Percentiles rank a stretch among this genome's conserved stretches.
These are phyloP conservation scores for Drosophila kurseongensis DNA, from an alignment of 1,140 invertebrate species.

Conservation along the genomic window DNA sequence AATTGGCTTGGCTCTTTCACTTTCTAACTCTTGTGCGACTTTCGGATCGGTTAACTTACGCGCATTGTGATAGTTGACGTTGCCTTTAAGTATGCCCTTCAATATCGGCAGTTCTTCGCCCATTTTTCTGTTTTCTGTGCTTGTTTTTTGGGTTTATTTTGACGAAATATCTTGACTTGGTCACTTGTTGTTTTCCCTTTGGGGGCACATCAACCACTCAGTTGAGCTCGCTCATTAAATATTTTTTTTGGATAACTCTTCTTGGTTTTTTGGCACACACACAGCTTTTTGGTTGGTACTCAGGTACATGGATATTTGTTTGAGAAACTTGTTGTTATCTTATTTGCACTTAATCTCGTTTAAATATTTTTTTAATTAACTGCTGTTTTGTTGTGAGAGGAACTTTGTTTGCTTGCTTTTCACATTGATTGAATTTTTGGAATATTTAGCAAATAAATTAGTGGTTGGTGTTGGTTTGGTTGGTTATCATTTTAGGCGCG, in stretches of 20 bases:
- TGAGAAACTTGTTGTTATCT: constrained; percentile 11
- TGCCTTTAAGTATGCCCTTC: constrained; percentile 94
- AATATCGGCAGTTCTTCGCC: constrained; percentile 94
- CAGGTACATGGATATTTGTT: constrained; percentile 39
- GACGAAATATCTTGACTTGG: constrained; percentile 29
- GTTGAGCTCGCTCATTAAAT: constrained; percentile 39
- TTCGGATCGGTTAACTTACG: constrained; percentile 88
- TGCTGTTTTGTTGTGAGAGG: constrained; percentile 56
- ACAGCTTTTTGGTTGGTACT: constrained; percentile 45
- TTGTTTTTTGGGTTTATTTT: constrained; percentile 24
- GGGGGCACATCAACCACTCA: constrained; percentile 44
- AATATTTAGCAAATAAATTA: constrained; percentile 44
- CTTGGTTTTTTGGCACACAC: constrained; percentile 35
- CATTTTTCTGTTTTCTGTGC: constrained; percentile 86
- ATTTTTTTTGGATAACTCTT: constrained; percentile 29
- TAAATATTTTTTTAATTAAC: constrained; percentile 38
- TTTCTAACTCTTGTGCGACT: constrained; percentile 24
- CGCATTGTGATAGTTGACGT: constrained; percentile 95
- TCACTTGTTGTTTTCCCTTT: constrained; percentile 24
- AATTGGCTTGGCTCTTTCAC: constrained; percentile 28
- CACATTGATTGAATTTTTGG: constrained; percentile 45
- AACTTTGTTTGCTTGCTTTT: constrained; percentile 73
- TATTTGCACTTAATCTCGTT: constrained; percentile 43
- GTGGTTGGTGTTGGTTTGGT: constrained; percentile 18
- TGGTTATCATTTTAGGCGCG: constrained; percentile 54